Conservation (phyloP, 2,113 vertebrate species). For the Mionectes macconnelli region DNA sequence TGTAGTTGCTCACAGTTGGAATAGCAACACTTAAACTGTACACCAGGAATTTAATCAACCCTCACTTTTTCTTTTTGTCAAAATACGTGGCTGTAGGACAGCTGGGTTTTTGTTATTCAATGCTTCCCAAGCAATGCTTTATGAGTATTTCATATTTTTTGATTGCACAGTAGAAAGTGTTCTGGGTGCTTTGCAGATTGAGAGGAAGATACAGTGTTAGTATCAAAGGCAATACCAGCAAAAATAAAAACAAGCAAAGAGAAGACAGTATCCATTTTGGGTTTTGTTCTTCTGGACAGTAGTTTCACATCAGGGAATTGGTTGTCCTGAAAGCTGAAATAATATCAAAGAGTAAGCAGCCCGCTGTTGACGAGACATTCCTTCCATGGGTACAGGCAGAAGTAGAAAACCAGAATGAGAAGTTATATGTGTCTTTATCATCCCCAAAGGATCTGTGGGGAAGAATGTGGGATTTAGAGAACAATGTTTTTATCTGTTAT, state of each 20-base stretch:
- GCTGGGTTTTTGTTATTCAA: neutral
- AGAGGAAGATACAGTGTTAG: neutral
- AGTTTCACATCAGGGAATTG: neutral
- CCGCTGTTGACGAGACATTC: neutral
- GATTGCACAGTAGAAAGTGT: neutral
- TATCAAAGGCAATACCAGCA: neutral
- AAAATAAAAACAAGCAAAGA: neutral
- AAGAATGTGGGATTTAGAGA: neutral
- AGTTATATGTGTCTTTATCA: neutral
- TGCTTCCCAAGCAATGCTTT: neutral
- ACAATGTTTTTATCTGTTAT: neutral
- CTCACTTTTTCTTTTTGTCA: neutral
- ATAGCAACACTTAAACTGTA: constrained; percentile 30
- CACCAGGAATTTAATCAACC: constrained; percentile 48
- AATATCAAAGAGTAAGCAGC: neutral
- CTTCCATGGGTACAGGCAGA: neutral
- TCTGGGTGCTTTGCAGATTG: neutral
- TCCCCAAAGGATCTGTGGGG: neutral
- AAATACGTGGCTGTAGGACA: neutral
- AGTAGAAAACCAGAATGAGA: neutral
- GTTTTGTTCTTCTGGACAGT: neutral
- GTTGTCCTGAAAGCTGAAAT: neutral
- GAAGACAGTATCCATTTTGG: neutral
- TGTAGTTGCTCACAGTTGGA: neutral
- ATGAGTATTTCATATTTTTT: neutral